These are phyloP conservation scores for Siniperca undulata DNA, from an alignment of 2,797 vertebrate genomes.

Conservation along the genomic window DNA sequence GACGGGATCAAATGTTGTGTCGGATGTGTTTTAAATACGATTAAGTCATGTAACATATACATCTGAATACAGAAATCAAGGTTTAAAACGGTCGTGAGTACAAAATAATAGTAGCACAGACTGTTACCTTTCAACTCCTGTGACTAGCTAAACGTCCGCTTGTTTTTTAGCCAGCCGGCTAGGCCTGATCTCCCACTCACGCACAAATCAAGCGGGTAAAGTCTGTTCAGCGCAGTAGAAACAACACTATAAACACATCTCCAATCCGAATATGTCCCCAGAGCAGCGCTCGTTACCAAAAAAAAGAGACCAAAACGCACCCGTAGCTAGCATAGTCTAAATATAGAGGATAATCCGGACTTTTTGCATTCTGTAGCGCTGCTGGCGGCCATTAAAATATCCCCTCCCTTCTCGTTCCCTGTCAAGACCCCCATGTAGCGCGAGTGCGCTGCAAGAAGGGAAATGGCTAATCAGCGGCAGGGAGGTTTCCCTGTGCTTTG, in stretches of 20 bases:
- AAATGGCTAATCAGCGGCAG: constrained; percentile 71
- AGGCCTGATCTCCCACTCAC: constrained; percentile 78
- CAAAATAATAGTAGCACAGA: constrained; percentile 17
- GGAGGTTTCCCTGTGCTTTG: constrained; percentile 1
- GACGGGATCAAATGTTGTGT: not conserved
- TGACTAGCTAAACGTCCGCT: constrained; percentile 72
- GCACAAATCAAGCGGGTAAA: constrained; percentile 80
- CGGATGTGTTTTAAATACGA: not conserved
- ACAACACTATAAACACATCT: constrained; percentile 56
- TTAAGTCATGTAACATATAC: rapidly evolving
- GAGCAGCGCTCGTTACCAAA: not conserved
- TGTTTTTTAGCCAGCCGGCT: constrained; percentile 82
- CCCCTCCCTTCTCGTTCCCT: constrained; percentile 84
- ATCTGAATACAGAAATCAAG: rapidly evolving
- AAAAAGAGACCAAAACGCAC: constrained; percentile 2
- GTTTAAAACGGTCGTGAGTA: not conserved
- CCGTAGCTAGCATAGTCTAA: constrained; percentile 37
- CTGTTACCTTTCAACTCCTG: constrained; percentile 79
- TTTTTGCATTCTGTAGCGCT: constrained; percentile 79
- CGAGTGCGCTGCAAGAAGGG: constrained; percentile 41
- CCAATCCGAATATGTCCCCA: not conserved
- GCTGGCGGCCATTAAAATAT: constrained; percentile 85
- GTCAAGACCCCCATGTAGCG: constrained; percentile 66
- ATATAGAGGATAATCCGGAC: constrained; percentile 74
- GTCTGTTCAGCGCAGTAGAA: constrained; percentile 63